Percentiles rank a stretch among this genome's conserved stretches.
Evolutionary conservation across 2,797 vertebrate species (phyloP).

Genomic region (Acanthiza pusilla): DNA sequence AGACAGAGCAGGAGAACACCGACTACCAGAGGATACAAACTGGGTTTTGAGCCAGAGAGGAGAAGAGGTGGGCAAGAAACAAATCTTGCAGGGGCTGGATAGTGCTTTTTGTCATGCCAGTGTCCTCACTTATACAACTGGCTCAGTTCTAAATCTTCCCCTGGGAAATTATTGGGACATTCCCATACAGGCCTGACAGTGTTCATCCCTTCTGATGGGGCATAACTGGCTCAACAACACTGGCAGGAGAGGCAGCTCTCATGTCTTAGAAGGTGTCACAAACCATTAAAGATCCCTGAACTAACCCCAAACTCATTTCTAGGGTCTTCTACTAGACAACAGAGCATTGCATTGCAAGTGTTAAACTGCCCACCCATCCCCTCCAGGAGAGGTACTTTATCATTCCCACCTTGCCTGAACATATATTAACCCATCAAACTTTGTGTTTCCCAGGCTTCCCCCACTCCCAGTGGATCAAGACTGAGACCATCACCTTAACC

Average conservation of each 20-base stretch:
- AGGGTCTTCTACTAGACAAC: neutral
- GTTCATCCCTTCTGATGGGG: neutral
- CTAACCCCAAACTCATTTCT: neutral
- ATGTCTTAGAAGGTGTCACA: neutral
- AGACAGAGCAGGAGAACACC: fast-evolving
- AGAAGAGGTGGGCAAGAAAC: neutral
- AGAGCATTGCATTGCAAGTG: neutral
- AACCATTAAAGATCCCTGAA: neutral
- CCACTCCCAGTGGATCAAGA: neutral
- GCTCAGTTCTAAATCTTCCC: neutral
- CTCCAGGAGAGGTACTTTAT: no score
- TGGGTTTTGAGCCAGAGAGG: neutral
- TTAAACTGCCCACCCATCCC: neutral
- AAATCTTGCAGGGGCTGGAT: fast-evolving
- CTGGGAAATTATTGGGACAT: neutral
- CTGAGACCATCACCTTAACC: neutral
- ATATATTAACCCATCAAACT: neutral
- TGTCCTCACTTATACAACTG: no score
- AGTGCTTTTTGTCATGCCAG: neutral
- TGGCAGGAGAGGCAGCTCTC: neutral
- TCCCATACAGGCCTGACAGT: neutral
- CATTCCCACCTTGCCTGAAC: neutral
- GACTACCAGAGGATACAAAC: neutral
- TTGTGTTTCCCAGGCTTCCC: neutral
- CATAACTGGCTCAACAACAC: neutral